A percentile compares a stretch with the other conserved stretches of the same genome.
Conservation (phyloP, 2,888 invertebrate genomes). For the Gisinianus flammeolus region DNA sequence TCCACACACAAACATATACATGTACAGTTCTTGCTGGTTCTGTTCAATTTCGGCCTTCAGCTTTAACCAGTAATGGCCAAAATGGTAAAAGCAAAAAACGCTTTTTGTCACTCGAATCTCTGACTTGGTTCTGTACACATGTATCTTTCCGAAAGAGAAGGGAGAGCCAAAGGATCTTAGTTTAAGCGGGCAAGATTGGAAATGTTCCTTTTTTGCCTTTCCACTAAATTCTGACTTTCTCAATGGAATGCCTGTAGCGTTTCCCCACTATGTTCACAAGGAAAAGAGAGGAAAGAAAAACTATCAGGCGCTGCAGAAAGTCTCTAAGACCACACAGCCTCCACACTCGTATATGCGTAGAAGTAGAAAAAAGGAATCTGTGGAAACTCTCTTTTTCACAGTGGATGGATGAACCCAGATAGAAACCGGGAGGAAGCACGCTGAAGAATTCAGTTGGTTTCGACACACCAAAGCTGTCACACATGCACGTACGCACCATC, state of each 20-base stretch:
- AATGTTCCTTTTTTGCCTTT: background rate
- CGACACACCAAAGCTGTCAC: slow-evolving; percentile 21
- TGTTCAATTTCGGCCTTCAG: too few species aligned
- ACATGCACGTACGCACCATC: slow-evolving; percentile 8
- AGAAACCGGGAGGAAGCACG: slow-evolving; percentile 35
- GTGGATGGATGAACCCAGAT: slow-evolving; percentile 5
- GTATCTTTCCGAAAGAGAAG: too few species aligned
- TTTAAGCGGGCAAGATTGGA: background rate
- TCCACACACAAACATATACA: background rate
- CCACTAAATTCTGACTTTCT: background rate
- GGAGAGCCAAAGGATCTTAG: background rate
- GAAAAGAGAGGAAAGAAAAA: background rate
- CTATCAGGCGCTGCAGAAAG: background rate
- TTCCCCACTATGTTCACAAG: background rate
- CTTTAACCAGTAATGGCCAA: too few species aligned
- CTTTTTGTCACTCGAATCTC: too few species aligned
- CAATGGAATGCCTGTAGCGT: background rate
- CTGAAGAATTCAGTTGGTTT: slow-evolving; percentile 31
- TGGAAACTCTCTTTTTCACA: background rate
- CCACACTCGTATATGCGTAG: background rate
- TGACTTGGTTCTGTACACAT: too few species aligned
- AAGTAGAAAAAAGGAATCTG: background rate
- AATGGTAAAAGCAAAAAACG: too few species aligned
- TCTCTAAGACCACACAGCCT: background rate
- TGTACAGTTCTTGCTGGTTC: background rate